Base-by-base conservation (phyloP, 2,113 vertebrate species). In the Fulica atra region DNA sequence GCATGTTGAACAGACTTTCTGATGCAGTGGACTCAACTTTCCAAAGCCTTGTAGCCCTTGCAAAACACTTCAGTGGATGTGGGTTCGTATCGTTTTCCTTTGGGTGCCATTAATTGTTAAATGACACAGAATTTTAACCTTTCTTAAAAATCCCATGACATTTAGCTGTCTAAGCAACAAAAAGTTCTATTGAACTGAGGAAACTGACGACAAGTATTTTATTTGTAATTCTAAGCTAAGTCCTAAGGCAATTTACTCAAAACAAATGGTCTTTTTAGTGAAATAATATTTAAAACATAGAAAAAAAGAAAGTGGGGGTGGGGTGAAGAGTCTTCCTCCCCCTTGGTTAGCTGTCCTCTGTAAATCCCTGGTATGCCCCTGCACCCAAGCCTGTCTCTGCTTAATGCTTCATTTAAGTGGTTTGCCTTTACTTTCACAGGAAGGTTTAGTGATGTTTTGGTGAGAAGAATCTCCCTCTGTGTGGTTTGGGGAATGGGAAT, bases 101-200 rank as follows among this genome's bases (percentile, higher is more conserved):
- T 86, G 95, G 89, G 57, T 89, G 83, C 87, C 92, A 44, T 95
- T 93, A 91, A 92, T 95, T 88, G 71, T 95, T 94, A 88, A 95
- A 91, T 93, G 25, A 63, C 64, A 80, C 69, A 82, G 65, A 96
- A 91, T 95, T 98, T 97, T 97, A 98, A 97, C 96, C 95, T 98
- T 98, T 98, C 68, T 80, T 96, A 86, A 96, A 94, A 97, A 98
- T 98, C 98, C 91, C 98, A 98, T 98, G 98, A 98, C 97, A 96
- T 96, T 97, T 97, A 96, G 93, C 94, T 96, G 80, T 96, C 87
- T 94, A 92, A 87, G 80, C 95, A 98, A 98, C 98, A 98, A 96
- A 96, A 97, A 96, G 96, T 97, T 88, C 97, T 96, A 96, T 98
- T 98, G 97, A 98, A 85, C 81, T 1, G 31, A 85, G 89, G 91